Base-by-base conservation (phyloP, 64 coral and sea anemone species). In the Catalaphyllia jardinei region DNA sequence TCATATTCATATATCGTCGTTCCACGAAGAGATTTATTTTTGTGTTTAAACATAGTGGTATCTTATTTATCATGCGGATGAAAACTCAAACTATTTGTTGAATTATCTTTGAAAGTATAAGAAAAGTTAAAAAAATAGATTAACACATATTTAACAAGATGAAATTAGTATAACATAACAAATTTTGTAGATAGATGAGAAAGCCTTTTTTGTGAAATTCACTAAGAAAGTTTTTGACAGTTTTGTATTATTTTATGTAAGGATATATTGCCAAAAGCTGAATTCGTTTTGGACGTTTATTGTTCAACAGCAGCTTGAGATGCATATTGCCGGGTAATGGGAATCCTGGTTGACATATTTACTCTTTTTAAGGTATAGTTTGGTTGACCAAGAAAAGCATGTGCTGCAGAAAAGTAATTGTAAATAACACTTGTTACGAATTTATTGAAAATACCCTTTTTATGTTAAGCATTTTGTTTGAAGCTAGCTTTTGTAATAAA, bases 41-140 rank as follows among this genome's bases (percentile, higher is more conserved):
- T 67, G 27, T 49, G 79, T 31, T 71, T 51, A 71, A 85, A 29
- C 63, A 85, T 85, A 85, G 81, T 69, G 65, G 65, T 71, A 85
- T 85, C 81, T 71, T 85, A 85, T 85, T 85, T 85, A 85, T 85
- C 81, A 42, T 51, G 52, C 49, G 81, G 63, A 85, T 71, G n/a
- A 30, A 31, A 67, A 60, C 3, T n/a, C 51, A 54, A 69, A 24
- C 76, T 79, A 79, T 79, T 79, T 79, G 76, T 79, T 79, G 76
- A 85, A 64, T 52, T 46, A 50, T 67, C 63, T 69, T 85, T 85
- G 16, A 12, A 85, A 71, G 38, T 71, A 71, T 42, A 71, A 29
- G 33, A 77, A 24, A 22, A 28, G 33, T 85, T 51, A 85, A 85
- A 85, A 65, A 46, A 46, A 46, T 83, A 64, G 63, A 81, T 35